Evolutionary conservation across 1,140 invertebrate species (phyloP), one percentile per base, ranked within the genome.

Genomic region (Drosophila takahashii): DNA sequence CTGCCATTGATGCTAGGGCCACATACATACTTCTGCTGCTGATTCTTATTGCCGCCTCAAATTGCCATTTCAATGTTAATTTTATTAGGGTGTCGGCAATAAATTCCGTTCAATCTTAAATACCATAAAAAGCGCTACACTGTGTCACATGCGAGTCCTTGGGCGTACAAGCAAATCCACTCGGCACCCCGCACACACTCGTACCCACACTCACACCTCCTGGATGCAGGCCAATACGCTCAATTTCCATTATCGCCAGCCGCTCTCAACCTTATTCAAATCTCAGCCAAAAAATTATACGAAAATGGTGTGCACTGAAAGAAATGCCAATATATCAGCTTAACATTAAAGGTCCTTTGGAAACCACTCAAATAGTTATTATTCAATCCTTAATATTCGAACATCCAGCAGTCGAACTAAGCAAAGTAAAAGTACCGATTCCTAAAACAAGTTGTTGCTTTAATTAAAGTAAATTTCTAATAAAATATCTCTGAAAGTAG

Each of bases 41-140:
- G 83, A 72, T 79, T 70, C 84, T 84, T 77, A 87, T 87, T 87
- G 84, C 77, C 72, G 79, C 84, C 84, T 90, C 85, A 86, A 90
- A 90, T 90, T 90, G 85, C 79, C 85, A 90, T 91, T 91, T 80
- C 85, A 79, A 91, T 91, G 90, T 87, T 91, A 91, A 91, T 91
- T 91, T 91, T 91, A 91, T 91, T 91, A 84, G 83, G 84, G 81
- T 91, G 90, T 87, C 77, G 86, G 77, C 81, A 74, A 91, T 91
- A 91, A 91, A 91, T 91, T 91, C 65, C 69, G 73, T 79, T 90
- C 85, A 91, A 91, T 91, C 89, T 91, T 91, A 91, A 91, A 91
- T 91, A 85, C 81, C 79, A 86, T 91, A 89, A 89, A 89, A 89
- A 89, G 45, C 84, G 80, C 60, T 71, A 84, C 84, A 83, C 67